Evolutionary conservation across 2,797 vertebrate species (phyloP).

Genomic region (Coracias cyanogaster): DNA sequence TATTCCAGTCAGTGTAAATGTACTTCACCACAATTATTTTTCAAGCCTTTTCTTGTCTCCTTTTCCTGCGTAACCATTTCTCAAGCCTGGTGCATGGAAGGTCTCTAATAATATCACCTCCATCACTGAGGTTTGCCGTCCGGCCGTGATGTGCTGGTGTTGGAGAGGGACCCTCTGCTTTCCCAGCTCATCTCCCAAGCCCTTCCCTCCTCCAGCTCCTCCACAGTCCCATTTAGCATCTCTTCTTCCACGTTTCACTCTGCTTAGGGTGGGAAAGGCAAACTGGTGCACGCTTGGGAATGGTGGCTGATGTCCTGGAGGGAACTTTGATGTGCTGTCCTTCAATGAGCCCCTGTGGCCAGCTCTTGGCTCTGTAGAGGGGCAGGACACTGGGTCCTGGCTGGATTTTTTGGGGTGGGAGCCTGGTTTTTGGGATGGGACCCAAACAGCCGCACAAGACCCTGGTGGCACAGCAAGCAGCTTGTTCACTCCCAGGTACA

Average conservation of each 20-base stretch:
- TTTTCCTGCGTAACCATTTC: slow-evolving; percentile 38
- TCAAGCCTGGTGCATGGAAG: not conserved
- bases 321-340: not conserved
- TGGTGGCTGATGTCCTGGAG: fast-evolving
- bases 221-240: not conserved
- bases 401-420: not conserved
- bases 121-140: not conserved
- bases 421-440: not conserved
- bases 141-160: fast-evolving
- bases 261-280: not conserved
- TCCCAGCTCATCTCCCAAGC: not conserved
- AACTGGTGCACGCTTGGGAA: fast-evolving
- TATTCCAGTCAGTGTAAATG: slow-evolving; percentile 59
- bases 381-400: not conserved
- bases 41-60: slow-evolving; percentile 15
- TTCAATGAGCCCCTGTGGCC: fast-evolving
- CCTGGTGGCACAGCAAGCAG: not conserved
- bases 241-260: not conserved
- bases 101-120: not conserved
- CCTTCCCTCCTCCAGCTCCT: not conserved
- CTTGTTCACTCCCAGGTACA: fast-evolving
- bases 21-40: slow-evolving; percentile 45
- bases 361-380: not conserved
- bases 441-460: fast-evolving
- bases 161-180: not conserved